Evolutionary conservation across 53 echinoderm and acorn worm species (phyloP), one percentile per base, ranked within the genome.

Genomic region (Zoroaster sp.): DNA sequence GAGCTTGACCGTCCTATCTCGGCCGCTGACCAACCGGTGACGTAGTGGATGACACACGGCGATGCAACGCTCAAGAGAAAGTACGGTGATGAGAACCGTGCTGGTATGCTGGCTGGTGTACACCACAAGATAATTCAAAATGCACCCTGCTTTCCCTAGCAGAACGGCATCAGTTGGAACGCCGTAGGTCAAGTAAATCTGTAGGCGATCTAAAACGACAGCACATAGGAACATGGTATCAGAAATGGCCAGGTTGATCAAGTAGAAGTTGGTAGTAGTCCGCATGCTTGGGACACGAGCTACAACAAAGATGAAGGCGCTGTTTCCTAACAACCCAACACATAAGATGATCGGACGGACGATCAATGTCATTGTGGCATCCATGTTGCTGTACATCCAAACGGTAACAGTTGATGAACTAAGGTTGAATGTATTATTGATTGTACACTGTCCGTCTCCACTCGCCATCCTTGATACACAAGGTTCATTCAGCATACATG

Each of bases 11-110:
- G 77, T 77, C 66, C 88, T 52, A 45, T 68, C 13, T 4, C 77
- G 76, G 12, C 43, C 68, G 47, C 51, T 67, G 77, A 88, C 41
- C 20, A 88, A 20, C 12, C 88, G 66, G 37, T 76, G 77, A 9
- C 77, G 63, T 2, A 88, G 77, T 6, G 88, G 88, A 14, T 88
- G 76, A 36, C 88, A 88, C 9, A 88, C 77, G 35, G 77, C 76
- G 6, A 88, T 40, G 36, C 67, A 88, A 11, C 88, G 77, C 46
- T 88, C 88, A n/a, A 88, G 33, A 2, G 77, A 77, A 45, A 88
- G 65, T n/a, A 88, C 43, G 23, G 88, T 78, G 34, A 88, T 88
- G 34, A 88, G 63, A 10, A 76, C 18, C 8, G 78, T 32, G 35
- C 77, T 65, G 1, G 77, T 67, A 28, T 44, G 66, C 47, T 77